Percentiles rank a stretch among this genome's conserved stretches.
Evolutionary conservation across 1,140 invertebrate genomes (phyloP).

Genomic region (Bombyx mori): DNA sequence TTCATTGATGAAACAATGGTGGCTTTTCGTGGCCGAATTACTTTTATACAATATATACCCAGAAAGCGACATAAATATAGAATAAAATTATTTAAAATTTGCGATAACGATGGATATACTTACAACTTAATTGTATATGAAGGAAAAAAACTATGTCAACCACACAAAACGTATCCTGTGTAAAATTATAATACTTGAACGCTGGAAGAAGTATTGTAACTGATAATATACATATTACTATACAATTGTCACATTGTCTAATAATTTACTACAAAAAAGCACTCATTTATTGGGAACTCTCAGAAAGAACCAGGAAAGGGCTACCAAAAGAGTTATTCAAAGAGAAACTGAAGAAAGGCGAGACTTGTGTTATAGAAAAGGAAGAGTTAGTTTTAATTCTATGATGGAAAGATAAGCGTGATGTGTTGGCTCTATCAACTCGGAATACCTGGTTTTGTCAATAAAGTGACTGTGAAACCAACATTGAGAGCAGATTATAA

Average conservation of each 20-base stretch:
- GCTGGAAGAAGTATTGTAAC: conserved; percentile 40
- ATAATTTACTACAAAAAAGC: conserved; percentile 35
- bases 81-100: conserved; percentile 50
- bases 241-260: conserved; percentile 43
- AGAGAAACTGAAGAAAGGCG: conserved; percentile 45
- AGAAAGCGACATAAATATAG: conserved; percentile 52
- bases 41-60: conserved; percentile 47
- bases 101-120: conserved; percentile 39
- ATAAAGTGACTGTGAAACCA: conserved; percentile 1
- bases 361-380: conserved; percentile 39
- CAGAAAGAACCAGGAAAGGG: no score
- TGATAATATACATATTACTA: conserved; percentile 46
- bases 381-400: conserved; percentile 45
- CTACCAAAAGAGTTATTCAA: no score
- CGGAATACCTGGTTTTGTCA: conserved; percentile 26
- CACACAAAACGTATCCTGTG: conserved; percentile 18
- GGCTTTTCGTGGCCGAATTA: conserved; percentile 40
- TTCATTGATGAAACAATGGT: conserved; percentile 34
- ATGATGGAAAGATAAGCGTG: conserved; percentile 57
- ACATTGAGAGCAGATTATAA: neutral
- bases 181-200: conserved; percentile 24
- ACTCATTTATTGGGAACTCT: conserved; percentile 19
- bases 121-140: conserved; percentile 39
- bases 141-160: conserved; percentile 31
- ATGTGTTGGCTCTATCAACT: conserved; percentile 50